Conservation (phyloP, 2,797 vertebrate species). For the Spinibarbus caldwelli region DNA sequence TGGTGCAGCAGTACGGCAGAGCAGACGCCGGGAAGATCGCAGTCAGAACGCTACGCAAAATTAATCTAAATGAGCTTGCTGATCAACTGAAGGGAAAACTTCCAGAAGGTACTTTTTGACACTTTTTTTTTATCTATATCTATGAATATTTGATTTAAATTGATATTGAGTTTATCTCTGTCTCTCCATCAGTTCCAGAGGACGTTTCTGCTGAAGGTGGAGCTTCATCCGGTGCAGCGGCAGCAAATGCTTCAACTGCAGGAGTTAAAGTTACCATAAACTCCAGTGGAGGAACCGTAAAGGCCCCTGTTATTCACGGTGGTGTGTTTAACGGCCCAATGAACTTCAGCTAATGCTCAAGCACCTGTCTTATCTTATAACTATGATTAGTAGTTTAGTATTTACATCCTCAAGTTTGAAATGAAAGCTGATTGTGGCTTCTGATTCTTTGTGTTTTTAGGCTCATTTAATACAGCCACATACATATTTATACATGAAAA, state of each 20-base stretch:
- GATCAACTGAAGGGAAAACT: background rate
- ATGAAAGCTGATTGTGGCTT: too few species aligned
- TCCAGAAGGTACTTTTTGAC: slow-evolving; percentile 14
- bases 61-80: slow-evolving; percentile 9
- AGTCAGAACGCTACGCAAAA: background rate
- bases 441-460: too few species aligned
- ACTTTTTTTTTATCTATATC: too few species aligned
- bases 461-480: too few species aligned
- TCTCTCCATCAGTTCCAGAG: background rate
- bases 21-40: slow-evolving; percentile 3
- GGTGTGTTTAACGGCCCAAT: background rate
- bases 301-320: background rate
- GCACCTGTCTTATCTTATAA: background rate
- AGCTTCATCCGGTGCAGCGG: background rate
- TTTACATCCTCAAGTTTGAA: too few species aligned
- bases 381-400: background rate
- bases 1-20: background rate
- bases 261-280: background rate
- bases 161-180: background rate
- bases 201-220: background rate
- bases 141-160: too few species aligned
- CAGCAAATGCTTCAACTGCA: background rate
- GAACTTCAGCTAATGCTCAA: background rate
- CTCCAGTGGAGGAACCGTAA: background rate
- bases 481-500: too few species aligned